Conservation (phyloP, 2,888 invertebrate genomes). For the Argyresthia albistria region DNA sequence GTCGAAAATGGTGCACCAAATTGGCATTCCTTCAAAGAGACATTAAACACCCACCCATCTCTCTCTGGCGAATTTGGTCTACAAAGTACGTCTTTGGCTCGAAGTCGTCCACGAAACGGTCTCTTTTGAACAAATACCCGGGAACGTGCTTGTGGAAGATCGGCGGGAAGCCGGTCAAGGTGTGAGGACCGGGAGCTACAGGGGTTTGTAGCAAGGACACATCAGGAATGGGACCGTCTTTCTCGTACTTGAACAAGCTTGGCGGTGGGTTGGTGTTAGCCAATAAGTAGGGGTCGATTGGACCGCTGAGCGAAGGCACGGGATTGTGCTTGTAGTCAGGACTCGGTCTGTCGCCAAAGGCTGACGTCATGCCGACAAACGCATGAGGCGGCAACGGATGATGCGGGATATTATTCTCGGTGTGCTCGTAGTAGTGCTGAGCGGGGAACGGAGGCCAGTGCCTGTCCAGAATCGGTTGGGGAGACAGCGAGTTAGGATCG, state of each 20-base stretch:
- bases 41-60: conserved; percentile 70
- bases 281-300: conserved; percentile 50
- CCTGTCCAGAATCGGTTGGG: conserved; percentile 45
- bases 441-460: conserved; percentile 64
- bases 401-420: conserved; percentile 38
- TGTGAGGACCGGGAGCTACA: conserved; percentile 46
- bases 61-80: conserved; percentile 67
- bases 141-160: conserved; percentile 63
- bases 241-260: conserved; percentile 54
- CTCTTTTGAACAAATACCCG: conserved; percentile 55
- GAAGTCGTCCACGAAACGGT: conserved; percentile 62
- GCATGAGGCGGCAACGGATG: conserved; percentile 54
- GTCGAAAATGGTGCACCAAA: neutral
- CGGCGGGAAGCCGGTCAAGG: conserved; percentile 57
- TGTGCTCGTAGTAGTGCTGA: conserved; percentile 54
- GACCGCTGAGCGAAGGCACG: conserved; percentile 46
- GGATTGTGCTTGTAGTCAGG: conserved; percentile 58
- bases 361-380: conserved; percentile 58
- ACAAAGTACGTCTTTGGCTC: conserved; percentile 64
- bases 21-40: conserved; percentile 46
- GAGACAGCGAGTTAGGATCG: conserved; percentile 49
- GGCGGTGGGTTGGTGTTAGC: conserved; percentile 44
- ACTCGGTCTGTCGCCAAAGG: conserved; percentile 47
- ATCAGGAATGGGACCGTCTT: conserved; percentile 58
- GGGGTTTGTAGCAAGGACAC: conserved; percentile 40